A percentile compares a stretch with the other conserved stretches of the same genome.
phyloP scores from a whole-genome alignment of 2,797 vertebrate genomes.

The Etheostoma nigrum region DNA sequence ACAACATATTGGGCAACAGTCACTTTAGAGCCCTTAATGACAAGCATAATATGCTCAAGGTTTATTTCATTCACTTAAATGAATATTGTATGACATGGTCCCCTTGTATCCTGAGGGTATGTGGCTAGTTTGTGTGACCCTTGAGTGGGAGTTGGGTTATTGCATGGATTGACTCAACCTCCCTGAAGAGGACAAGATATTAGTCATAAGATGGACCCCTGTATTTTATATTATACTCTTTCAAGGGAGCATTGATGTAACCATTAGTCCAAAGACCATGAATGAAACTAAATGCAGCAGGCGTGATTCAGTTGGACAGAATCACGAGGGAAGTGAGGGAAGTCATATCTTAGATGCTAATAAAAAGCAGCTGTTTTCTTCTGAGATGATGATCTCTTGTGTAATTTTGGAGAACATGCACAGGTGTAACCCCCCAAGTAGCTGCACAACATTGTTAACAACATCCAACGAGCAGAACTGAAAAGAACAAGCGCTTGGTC shows the following conservation, averaged over 20 bases:
- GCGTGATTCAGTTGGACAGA: not conserved
- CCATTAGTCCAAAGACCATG: not conserved
- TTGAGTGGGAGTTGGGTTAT: conserved; percentile 46
- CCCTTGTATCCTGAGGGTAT: conserved; percentile 6
- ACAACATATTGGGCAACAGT: conserved; percentile 9
- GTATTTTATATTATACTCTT: not conserved
- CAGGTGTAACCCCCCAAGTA: not conserved
- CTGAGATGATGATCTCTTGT: not conserved
- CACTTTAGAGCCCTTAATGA: conserved; percentile 35
- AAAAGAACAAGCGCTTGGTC: conserved; percentile 14
- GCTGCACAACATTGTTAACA: conserved; percentile 1
- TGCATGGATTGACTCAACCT: conserved; percentile 61
- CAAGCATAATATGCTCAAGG: not conserved
- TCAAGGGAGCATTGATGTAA: conserved; percentile 3
- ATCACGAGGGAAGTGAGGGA: not conserved
- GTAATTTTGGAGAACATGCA: conserved; percentile 2
- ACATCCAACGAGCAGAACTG: not conserved
- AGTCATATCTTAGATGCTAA: conserved; percentile 11
- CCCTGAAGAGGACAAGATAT: conserved; percentile 62
- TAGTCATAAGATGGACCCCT: conserved; percentile 23
- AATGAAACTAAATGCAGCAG: conserved; percentile 7
- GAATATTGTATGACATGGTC: conserved; percentile 19
- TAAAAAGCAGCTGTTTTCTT: conserved; percentile 32
- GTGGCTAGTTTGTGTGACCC: conserved; percentile 34
- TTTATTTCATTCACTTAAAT: conserved; percentile 25